These are phyloP conservation scores for Nasonia giraulti DNA, from an alignment of 1,140 invertebrate species.

Conservation along the genomic window DNA sequence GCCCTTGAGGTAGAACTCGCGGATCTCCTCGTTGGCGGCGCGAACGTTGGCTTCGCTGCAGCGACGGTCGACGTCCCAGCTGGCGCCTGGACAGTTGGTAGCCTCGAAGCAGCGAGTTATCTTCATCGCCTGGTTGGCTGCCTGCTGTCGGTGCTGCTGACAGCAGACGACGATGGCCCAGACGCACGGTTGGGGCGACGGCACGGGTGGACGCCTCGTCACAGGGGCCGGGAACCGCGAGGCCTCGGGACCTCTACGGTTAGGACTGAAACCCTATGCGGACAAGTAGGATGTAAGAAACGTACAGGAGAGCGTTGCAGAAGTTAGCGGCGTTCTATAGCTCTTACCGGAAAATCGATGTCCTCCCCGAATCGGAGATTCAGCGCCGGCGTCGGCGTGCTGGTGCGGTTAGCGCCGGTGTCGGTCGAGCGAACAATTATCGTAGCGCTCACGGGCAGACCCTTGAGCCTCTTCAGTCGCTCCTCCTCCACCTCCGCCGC, in stretches of 20 bases:
- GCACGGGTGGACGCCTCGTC: constrained; percentile 52
- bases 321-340: neutral
- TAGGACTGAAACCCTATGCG: constrained; percentile 56
- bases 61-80: constrained; percentile 80
- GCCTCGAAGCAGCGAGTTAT: constrained; percentile 78
- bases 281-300: too few species aligned
- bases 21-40: constrained; percentile 73
- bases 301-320: neutral
- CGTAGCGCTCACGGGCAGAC: constrained; percentile 61
- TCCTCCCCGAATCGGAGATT: constrained; percentile 42
- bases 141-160: constrained; percentile 43
- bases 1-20: constrained; percentile 68
- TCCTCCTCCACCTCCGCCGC: constrained; percentile 55
- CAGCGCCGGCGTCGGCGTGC: neutral
- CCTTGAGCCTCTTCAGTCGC: constrained; percentile 53
- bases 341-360: constrained; percentile 62
- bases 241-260: constrained; percentile 54
- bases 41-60: constrained; percentile 75
- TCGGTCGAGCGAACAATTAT: constrained; percentile 57
- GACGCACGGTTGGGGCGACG: constrained; percentile 75
- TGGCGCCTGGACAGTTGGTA: constrained; percentile 78
- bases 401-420: constrained; percentile 37
- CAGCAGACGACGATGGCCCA: constrained; percentile 83
- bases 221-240: constrained; percentile 59
- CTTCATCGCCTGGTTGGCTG: neutral